A percentile compares a stretch with the other conserved stretches of the same genome.
These are phyloP conservation scores for Pluvianellus socialis DNA, from an alignment of 2,113 vertebrate species.

Conservation along the genomic window DNA sequence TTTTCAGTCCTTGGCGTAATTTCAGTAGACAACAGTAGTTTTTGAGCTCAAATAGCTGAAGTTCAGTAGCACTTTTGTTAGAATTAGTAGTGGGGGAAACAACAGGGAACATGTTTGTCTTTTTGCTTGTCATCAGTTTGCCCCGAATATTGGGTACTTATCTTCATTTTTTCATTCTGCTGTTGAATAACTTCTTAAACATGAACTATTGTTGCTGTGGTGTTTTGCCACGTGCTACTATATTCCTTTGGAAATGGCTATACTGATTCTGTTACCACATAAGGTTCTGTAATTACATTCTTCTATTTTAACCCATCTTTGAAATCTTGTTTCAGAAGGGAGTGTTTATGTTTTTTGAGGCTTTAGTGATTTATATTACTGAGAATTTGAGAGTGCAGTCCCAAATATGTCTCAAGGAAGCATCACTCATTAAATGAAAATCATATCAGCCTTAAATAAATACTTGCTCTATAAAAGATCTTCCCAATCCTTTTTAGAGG, in stretches of 20 bases:
- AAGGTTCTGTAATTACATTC: background rate
- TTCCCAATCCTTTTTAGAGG: background rate
- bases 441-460: background rate
- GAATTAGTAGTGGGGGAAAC: background rate
- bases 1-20: background rate
- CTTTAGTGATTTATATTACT: background rate
- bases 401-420: background rate
- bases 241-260: background rate
- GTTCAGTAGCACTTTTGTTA: background rate
- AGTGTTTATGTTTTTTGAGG: background rate
- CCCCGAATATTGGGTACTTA: background rate
- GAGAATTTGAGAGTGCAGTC: background rate
- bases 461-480: background rate
- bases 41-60: background rate
- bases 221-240: rapidly evolving
- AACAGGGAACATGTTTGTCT: background rate
- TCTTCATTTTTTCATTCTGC: background rate
- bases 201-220: background rate
- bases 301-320: background rate
- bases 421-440: background rate
- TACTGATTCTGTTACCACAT: background rate
- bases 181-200: background rate
- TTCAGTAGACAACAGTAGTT: background rate
- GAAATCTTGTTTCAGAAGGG: background rate
- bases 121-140: background rate